Percentiles rank a stretch among this genome's conserved stretches.
Evolutionary conservation across 2,888 invertebrate species (phyloP).

Genomic region (Vanessa cardui): DNA sequence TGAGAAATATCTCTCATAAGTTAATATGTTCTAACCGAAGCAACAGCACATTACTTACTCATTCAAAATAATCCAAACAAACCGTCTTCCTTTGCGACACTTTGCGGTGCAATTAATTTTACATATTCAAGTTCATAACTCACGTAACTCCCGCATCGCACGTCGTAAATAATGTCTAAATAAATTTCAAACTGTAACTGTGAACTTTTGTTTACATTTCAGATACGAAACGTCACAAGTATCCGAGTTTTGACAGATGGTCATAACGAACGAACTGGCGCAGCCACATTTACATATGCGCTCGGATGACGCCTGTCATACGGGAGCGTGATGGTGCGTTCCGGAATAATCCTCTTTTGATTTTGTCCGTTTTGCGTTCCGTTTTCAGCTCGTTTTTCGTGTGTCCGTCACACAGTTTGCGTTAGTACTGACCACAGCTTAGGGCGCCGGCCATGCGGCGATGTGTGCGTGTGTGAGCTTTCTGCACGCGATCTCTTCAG

Average conservation of each 20-base stretch:
- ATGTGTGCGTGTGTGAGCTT: conserved; percentile 80
- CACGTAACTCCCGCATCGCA: conserved; percentile 65
- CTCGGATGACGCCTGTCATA: conserved; percentile 46
- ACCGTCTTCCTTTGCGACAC: conserved; percentile 58
- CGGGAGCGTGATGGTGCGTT: conserved; percentile 48
- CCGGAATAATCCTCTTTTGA: conserved; percentile 54
- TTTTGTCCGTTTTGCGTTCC: conserved; percentile 71
- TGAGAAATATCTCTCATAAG: conserved; percentile 33
- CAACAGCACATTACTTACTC: conserved; percentile 71
- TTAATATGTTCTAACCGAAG: conserved; percentile 45
- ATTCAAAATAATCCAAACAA: conserved; percentile 73
- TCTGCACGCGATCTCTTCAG: conserved; percentile 79
- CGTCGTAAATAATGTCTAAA: conserved; percentile 71
- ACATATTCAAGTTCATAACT: conserved; percentile 76
- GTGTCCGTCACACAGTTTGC: conserved; percentile 83
- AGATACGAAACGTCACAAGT: conserved; percentile 79
- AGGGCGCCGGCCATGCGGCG: conserved; percentile 77
- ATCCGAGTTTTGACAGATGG: conserved; percentile 79
- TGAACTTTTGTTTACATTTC: conserved; percentile 80
- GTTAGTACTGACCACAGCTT: conserved; percentile 82
- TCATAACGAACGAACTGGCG: conserved; percentile 74
- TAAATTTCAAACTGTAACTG: conserved; percentile 56
- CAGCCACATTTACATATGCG: conserved; percentile 74
- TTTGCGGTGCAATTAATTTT: conserved; percentile 70
- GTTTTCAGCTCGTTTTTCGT: conserved; percentile 82